phyloP scores from a whole-genome alignment of 2,113 vertebrate genomes.

The Anas platyrhynchos region DNA sequence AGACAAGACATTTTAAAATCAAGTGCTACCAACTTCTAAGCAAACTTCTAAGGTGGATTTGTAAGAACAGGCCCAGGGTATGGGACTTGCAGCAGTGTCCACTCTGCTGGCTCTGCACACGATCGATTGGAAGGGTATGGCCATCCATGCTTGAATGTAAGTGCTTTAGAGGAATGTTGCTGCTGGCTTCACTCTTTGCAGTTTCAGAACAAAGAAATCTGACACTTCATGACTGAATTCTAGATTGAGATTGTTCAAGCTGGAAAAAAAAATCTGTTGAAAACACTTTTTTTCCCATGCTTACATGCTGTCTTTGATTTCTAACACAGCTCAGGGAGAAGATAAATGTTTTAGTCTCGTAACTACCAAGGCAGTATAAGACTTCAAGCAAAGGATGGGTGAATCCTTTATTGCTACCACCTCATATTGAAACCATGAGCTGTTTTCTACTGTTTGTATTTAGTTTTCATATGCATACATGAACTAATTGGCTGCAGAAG shows the following conservation, averaged over 20 bases:
- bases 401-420: background rate
- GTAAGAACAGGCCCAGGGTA: background rate
- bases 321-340: too few species aligned
- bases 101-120: background rate
- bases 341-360: too few species aligned
- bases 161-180: background rate
- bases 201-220: background rate
- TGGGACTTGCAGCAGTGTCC: background rate
- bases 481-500: background rate
- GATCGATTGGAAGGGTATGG: background rate
- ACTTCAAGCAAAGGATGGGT: background rate
- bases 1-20: background rate
- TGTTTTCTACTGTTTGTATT: background rate
- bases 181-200: background rate
- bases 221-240: background rate
- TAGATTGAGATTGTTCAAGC: background rate
- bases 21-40: background rate
- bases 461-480: background rate
- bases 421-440: background rate
- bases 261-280: background rate
- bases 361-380: background rate
- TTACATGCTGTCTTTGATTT: background rate
- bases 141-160: background rate
- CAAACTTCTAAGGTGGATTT: background rate
- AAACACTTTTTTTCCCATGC: background rate